These are phyloP conservation scores for Drusus annulatus DNA, from an alignment of 1,140 invertebrate species.

Conservation along the genomic window DNA sequence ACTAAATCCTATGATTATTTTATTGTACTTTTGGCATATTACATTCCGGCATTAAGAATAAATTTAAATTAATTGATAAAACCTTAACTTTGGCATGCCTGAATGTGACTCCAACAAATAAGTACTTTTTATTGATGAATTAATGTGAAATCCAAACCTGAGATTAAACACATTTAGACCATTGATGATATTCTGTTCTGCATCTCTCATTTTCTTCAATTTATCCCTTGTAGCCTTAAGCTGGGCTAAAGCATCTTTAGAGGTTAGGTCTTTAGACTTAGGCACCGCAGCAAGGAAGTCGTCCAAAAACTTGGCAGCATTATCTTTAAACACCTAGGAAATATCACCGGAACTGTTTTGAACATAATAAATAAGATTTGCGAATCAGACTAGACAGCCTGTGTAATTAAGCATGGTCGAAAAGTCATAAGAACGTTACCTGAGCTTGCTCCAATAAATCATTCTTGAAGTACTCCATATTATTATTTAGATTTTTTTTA, in stretches of 20 bases:
- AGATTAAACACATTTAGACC: constrained; percentile 82
- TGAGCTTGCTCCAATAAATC: constrained; percentile 77
- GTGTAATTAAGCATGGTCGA: no score
- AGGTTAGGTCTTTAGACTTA: constrained; percentile 73
- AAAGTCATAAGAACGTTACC: constrained; percentile 54
- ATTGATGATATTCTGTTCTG: constrained; percentile 77
- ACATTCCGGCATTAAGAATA: no score
- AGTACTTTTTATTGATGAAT: no score
- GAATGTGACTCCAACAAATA: no score
- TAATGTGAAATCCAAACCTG: constrained; percentile 57
- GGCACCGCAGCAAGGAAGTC: constrained; percentile 78
- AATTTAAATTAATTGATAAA: no score
- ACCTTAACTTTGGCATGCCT: no score
- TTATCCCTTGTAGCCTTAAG: constrained; percentile 74
- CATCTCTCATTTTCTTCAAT: constrained; percentile 75
- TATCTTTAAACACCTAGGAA: constrained; percentile 74
- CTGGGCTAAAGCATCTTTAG: constrained; percentile 78
- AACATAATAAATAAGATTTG: no score
- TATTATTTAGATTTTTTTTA: constrained; percentile 77
- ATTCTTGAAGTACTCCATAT: constrained; percentile 82
- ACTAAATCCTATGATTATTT: no score
- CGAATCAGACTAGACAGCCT: no score
- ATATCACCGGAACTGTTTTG: no score
- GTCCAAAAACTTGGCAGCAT: constrained; percentile 74
- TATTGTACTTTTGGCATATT: no score